These are phyloP conservation scores for Junco hyemalis DNA, from an alignment of 2,113 vertebrate genomes.

Conservation along the genomic window DNA sequence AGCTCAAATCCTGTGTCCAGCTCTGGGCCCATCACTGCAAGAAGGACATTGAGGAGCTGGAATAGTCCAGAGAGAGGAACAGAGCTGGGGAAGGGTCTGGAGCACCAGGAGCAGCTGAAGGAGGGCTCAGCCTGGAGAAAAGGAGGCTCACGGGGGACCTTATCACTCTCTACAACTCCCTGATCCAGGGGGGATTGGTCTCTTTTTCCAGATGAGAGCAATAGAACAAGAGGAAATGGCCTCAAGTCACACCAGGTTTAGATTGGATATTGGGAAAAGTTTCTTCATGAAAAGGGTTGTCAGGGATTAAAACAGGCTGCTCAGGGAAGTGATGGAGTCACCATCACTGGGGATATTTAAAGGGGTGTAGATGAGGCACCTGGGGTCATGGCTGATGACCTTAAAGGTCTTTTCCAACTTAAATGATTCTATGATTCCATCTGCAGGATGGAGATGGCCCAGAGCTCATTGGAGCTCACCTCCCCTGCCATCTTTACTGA, in stretches of 20 bases:
- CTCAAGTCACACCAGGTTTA: not conserved
- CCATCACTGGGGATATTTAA: not conserved
- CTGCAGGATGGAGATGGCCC: not conserved
- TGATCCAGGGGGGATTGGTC: not conserved
- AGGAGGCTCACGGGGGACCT: not conserved
- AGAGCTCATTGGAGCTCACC: not conserved
- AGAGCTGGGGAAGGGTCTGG: not conserved
- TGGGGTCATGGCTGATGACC: not conserved
- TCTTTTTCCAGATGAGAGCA: not conserved
- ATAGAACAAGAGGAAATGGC: not conserved
- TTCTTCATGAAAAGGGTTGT: not conserved
- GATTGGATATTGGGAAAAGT: not conserved
- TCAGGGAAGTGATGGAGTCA: not conserved
- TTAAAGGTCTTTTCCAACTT: not conserved
- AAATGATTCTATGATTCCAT: not conserved
- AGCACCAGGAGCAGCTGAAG: not conserved
- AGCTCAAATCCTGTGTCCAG: not conserved
- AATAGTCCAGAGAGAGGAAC: not conserved
- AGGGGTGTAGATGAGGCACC: not conserved
- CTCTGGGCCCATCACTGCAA: not conserved
- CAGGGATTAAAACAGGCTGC: not conserved
- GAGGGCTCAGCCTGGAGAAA: not conserved
- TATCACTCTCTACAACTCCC: not conserved
- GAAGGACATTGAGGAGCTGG: not conserved
- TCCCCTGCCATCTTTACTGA: not conserved